Base-by-base conservation (phyloP, 2,888 invertebrate genomes). In the Netelia inedita region DNA sequence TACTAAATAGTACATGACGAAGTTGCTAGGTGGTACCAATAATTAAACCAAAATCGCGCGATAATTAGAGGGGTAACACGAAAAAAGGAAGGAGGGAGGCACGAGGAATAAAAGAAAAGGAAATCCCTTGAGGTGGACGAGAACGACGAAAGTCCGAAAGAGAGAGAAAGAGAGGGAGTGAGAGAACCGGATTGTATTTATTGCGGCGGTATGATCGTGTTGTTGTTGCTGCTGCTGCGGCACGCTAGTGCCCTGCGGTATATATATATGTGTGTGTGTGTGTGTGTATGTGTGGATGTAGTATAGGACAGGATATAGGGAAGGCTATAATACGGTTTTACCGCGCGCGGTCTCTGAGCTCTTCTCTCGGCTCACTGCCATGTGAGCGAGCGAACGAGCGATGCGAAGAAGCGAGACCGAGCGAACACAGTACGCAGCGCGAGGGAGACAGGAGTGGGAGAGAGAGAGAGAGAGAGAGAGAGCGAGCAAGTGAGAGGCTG, bases 251-350 rank as follows among this genome's bases (percentile, higher is more conserved):
- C 68, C 72, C 16, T 69, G 65, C 63, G 19, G 10, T 59, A 21
- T 28, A 61, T 35, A 71, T 68, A 35, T 71, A 50, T 57, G n/a
- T 55, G 9, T 46, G 14, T 16, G 57, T 43, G 46, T 66, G 19
- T 71, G 21, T 63, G 16, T 71, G 46, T 73, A 68, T 59, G 66
- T 63, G 46, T 50, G n/a, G 59, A 46, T 19, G 35, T 16, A 59
- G 59, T 46, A 71, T 84, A 88, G 87, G 90, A 86, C 88, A 89
- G 88, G 85, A 88, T 88, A 88, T 85, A 88, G 89, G 90, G 88
- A 91, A 89, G 89, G 89, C 90, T 91, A 89, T 92, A 92, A 92
- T 91, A 92, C 90, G 88, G 90, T 91, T 91, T 92, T 89, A 90
- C 91, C 89, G 90, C 90, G 87, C 87, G 88, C 89, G 87, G 89